Evolutionary conservation across 2,113 vertebrate genomes (phyloP).

Genomic region (Antechinus stuartii): DNA sequence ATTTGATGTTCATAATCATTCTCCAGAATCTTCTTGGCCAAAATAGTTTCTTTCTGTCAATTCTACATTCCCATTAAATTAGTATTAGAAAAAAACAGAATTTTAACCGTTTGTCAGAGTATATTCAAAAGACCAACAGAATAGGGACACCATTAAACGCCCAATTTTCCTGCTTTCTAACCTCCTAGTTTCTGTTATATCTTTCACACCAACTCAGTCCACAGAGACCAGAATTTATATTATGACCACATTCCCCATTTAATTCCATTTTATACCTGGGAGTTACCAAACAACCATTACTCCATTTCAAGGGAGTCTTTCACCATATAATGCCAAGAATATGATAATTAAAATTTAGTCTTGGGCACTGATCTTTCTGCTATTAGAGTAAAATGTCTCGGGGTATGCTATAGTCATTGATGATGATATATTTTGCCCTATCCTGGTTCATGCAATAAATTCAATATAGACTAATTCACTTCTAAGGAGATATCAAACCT

Average conservation of each 20-base stretch:
- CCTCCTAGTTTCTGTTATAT: fast-evolving
- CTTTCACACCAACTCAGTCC: not conserved
- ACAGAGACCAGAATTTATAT: fast-evolving
- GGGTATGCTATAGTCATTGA: not conserved
- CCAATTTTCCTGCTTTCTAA: fast-evolving
- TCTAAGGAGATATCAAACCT: not conserved
- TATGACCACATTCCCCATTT: fast-evolving
- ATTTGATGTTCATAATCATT: not conserved
- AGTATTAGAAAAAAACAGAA: fast-evolving
- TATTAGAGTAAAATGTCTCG: not conserved
- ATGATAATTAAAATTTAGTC: not conserved
- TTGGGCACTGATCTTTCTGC: not conserved
- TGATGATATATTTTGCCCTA: not conserved
- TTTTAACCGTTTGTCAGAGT: fast-evolving
- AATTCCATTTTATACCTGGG: fast-evolving
- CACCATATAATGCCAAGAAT: not conserved
- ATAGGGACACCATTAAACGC: fast-evolving
- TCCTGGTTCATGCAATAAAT: not conserved
- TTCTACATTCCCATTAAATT: not conserved
- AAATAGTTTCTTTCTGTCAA: not conserved
- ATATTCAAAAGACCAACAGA: not conserved
- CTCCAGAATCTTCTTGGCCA: not conserved
- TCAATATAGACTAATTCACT: not conserved
- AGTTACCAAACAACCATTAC: not conserved
- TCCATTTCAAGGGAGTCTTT: fast-evolving